A percentile compares a stretch with the other conserved stretches of the same genome.
Conservation (phyloP, 2,888 invertebrate genomes). For the Perizoma flavofasciatum region DNA sequence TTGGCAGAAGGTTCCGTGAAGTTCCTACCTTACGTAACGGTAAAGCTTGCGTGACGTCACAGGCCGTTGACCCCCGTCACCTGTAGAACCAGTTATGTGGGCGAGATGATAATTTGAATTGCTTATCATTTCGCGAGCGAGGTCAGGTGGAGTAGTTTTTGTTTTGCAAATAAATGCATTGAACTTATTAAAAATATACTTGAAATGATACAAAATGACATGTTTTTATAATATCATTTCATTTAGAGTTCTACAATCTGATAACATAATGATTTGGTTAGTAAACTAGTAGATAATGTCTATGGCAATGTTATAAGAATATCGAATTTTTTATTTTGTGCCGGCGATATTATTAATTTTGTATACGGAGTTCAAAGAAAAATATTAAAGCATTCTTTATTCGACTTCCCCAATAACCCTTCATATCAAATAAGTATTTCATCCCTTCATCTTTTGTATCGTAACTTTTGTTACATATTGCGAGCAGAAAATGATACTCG, state of each 20-base stretch:
- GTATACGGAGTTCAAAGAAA: too few species aligned
- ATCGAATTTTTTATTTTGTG: too few species aligned
- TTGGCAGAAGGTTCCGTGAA: neutral
- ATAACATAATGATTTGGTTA: too few species aligned
- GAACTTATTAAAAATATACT: neutral
- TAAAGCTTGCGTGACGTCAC: slow-evolving; percentile 40
- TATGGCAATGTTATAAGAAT: too few species aligned
- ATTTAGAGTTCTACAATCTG: too few species aligned
- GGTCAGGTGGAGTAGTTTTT: slow-evolving; percentile 10
- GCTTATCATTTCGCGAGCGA: slow-evolving; percentile 13
- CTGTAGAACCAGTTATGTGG: slow-evolving; percentile 27
- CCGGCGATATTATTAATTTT: too few species aligned
- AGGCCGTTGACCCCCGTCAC: slow-evolving; percentile 36
- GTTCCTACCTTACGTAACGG: slow-evolving; percentile 40
- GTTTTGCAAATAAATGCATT: neutral
- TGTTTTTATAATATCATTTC: too few species aligned
- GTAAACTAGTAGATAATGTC: too few species aligned
- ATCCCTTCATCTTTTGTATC: neutral
- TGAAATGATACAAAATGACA: neutral
- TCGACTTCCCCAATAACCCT: too few species aligned
- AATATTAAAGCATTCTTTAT: too few species aligned
- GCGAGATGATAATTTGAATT: slow-evolving; percentile 24
- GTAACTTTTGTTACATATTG: slow-evolving; percentile 4
- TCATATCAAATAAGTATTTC: too few species aligned
- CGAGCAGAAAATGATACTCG: slow-evolving; percentile 1